Conservation (phyloP, 37 sponge, comb jelly and placozoan species). For the Spongilla lacustris region DNA sequence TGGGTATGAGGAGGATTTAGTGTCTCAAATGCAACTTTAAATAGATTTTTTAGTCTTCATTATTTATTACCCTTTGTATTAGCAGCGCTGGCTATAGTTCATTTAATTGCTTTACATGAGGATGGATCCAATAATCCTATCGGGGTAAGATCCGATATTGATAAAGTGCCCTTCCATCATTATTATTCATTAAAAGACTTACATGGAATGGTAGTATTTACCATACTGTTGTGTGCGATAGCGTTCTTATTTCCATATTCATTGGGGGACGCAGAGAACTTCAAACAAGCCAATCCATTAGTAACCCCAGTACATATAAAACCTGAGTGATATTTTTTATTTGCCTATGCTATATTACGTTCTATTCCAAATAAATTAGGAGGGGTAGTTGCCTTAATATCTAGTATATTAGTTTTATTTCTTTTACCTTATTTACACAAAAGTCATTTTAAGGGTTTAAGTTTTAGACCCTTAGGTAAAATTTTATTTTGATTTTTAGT, state of each 20-base stretch:
- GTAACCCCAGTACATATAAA: slow-evolving; percentile 83
- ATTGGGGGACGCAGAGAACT: slow-evolving; percentile 79
- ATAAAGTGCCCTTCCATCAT: slow-evolving; percentile 73
- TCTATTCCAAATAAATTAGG: slow-evolving; percentile 85
- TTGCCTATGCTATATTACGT: slow-evolving; percentile 85
- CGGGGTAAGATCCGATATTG: slow-evolving; percentile 57
- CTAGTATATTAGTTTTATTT: slow-evolving; percentile 71
- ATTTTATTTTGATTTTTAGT: slow-evolving; percentile 75
- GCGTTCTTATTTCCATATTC: slow-evolving; percentile 65
- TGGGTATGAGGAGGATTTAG: slow-evolving; percentile 79
- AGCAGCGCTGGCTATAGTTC: slow-evolving; percentile 50
- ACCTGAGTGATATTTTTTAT: slow-evolving; percentile 84
- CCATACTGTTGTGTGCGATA: slow-evolving; percentile 33
- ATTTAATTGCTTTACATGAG: slow-evolving; percentile 75
- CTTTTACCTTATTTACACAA: slow-evolving; percentile 62
- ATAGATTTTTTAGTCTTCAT: slow-evolving; percentile 82
- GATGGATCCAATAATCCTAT: slow-evolving; percentile 68
- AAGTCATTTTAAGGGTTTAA: slow-evolving; percentile 47
- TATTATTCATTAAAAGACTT: slow-evolving; percentile 75
- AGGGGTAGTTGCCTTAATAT: slow-evolving; percentile 67
- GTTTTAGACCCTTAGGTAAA: slow-evolving; percentile 69
- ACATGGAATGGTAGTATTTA: slow-evolving; percentile 46
- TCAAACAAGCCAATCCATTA: slow-evolving; percentile 77
- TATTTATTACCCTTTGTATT: slow-evolving; percentile 85
- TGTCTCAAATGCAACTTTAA: slow-evolving; percentile 80